Base-by-base conservation (phyloP, 2,113 vertebrate species). In the Nestor notabilis region DNA sequence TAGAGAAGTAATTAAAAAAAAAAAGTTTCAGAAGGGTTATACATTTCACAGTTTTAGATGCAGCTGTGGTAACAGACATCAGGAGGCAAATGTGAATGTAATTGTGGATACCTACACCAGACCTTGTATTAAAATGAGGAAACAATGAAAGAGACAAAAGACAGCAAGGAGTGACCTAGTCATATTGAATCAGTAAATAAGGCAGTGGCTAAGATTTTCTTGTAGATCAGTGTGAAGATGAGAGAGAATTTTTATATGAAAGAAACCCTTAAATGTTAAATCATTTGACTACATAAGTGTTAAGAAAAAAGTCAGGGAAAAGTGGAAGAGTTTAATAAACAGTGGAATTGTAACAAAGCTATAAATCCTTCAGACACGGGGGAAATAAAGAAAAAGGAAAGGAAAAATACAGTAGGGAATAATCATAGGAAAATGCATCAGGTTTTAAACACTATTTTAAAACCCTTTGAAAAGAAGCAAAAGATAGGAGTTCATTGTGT, bases 341-440 rank as follows among this genome's bases (percentile, higher is more conserved):
- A 79, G 61, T 65, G 44, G 35, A 82, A 49, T 72, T 75, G 24
- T 72, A 94, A 86, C 43, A 92, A 85, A 89, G 87, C 66, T 89
- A 85, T 96, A 89, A 92, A 91, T 94, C 69, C 87, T 82, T 71
- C 37, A 80, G 93, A 85, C 35, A 4, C 72, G n/a, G 91, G 56
- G 56, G 10, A 4, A 19, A 58, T 20, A 61, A 58, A 75, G 74
- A 17, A 58, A 23, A 61, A 58, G 71, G 74, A 17, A 1, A 17
- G 31, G 23, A 41, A 85, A 96, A 90, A 70, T 83, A 76, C 47
- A 88, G 58, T 41, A 53, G 28, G 27, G 35, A 66, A 47, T 72
- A 90, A 37, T 84, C 35, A 33, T 39, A 76, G 74, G 17, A 76
- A 89, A 87, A 87, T 4, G 0, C 33, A 41, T 44, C 5, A 2